Evolutionary conservation across 2,797 vertebrate genomes (phyloP).

Genomic region (Lutjanus campechanus): DNA sequence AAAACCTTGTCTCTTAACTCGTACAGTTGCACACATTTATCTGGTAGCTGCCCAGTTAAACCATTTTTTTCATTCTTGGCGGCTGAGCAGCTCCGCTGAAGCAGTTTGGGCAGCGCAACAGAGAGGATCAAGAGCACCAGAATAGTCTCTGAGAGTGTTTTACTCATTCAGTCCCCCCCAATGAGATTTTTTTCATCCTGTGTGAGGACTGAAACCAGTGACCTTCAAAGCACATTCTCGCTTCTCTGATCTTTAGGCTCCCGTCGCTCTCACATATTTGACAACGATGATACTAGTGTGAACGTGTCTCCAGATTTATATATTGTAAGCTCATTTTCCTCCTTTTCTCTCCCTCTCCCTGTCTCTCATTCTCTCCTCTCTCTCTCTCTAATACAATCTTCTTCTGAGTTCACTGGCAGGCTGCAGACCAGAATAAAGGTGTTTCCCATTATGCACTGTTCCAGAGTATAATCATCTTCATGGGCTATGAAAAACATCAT

Average conservation of each 20-base stretch:
- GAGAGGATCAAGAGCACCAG: slow-evolving; percentile 74
- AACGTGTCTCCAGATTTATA: slow-evolving; percentile 57
- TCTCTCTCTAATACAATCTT: slow-evolving; percentile 26
- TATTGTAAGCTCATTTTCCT: slow-evolving; percentile 60
- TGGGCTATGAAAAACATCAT: slow-evolving; percentile 38
- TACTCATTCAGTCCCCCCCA: slow-evolving; percentile 71
- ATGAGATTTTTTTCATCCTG: slow-evolving; percentile 64
- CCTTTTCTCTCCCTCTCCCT: slow-evolving; percentile 15
- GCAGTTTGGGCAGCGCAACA: slow-evolving; percentile 69
- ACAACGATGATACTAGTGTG: slow-evolving; percentile 51
- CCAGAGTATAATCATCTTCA: slow-evolving; percentile 39
- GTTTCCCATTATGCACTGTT: slow-evolving; percentile 38
- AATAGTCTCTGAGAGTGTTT: slow-evolving; percentile 70
- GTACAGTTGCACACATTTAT: slow-evolving; percentile 54
- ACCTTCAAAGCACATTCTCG: slow-evolving; percentile 74
- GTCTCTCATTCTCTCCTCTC: slow-evolving; percentile 17
- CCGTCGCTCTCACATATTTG: slow-evolving; percentile 48
- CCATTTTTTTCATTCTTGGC: slow-evolving; percentile 31
- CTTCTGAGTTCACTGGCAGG: slow-evolving; percentile 46
- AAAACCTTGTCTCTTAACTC: slow-evolving; percentile 39
- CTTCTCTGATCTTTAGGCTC: slow-evolving; percentile 67
- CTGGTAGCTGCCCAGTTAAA: slow-evolving; percentile 55
- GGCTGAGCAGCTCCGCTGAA: slow-evolving; percentile 55
- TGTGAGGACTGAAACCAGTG: slow-evolving; percentile 67
- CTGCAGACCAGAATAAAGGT: slow-evolving; percentile 52